These are phyloP conservation scores for Agapornis roseicollis DNA, from an alignment of 2,113 vertebrate genomes.

Conservation along the genomic window DNA sequence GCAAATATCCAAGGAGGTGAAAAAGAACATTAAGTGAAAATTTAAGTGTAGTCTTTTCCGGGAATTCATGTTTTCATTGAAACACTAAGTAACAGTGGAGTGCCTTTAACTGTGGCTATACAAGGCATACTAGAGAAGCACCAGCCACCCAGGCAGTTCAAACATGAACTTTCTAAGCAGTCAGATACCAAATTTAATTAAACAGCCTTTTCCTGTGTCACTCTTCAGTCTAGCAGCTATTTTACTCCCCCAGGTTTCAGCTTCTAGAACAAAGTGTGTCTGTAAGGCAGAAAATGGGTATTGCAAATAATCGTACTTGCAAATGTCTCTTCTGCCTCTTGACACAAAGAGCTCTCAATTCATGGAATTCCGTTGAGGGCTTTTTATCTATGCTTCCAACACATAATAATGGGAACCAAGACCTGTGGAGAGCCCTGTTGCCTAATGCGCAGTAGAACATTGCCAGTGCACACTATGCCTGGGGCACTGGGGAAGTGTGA, in stretches of 20 bases:
- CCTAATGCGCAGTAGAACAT: background rate
- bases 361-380: background rate
- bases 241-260: background rate
- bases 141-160: background rate
- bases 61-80: background rate
- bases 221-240: background rate
- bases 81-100: background rate
- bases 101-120: background rate
- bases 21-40: background rate
- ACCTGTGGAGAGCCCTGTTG: background rate
- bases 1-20: background rate
- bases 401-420: background rate
- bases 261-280: background rate
- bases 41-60: background rate
- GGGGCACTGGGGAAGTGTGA: background rate
- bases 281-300: conserved; percentile 10
- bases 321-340: conserved; percentile 41
- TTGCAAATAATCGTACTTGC: conserved; percentile 34
- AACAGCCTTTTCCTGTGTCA: background rate
- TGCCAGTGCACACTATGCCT: background rate
- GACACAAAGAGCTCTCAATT: conserved; percentile 51
- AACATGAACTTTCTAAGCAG: background rate
- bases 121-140: background rate
- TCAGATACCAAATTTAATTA: background rate
- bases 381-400: conserved; percentile 37